Conservation (phyloP, 2,888 invertebrate species). For the Drosophila barbarae region DNA sequence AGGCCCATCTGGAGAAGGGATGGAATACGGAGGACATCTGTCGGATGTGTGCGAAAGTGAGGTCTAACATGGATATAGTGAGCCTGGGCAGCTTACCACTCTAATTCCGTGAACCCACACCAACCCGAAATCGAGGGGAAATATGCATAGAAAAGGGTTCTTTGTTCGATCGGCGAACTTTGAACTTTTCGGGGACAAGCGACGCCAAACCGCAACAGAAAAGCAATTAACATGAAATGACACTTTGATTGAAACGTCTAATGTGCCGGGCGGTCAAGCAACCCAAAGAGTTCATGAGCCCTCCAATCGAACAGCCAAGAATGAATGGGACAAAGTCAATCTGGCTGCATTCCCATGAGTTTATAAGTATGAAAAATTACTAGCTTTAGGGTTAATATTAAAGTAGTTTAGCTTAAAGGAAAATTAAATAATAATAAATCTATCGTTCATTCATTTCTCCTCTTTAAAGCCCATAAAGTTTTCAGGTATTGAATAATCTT, state of each 20-base stretch:
- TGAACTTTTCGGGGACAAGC: slow-evolving; percentile 39
- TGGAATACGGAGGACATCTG: slow-evolving; percentile 34
- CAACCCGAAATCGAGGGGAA: slow-evolving; percentile 31
- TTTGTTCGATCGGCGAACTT: slow-evolving; percentile 40
- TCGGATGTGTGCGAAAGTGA: slow-evolving; percentile 62
- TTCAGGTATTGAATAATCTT: neutral
- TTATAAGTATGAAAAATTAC: neutral
- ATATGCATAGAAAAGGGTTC: slow-evolving; percentile 23
- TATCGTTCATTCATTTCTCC: neutral
- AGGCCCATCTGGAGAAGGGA: slow-evolving; percentile 23
- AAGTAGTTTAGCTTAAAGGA: neutral
- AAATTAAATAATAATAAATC: neutral
- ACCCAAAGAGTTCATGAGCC: slow-evolving; percentile 19
- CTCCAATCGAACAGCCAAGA: slow-evolving; percentile 1
- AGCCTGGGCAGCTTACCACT: slow-evolving; percentile 42
- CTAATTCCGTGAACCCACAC: slow-evolving; percentile 21
- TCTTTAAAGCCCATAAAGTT: neutral
- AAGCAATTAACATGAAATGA: slow-evolving; percentile 49
- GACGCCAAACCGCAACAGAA: slow-evolving; percentile 40
- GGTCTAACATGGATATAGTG: slow-evolving; percentile 35
- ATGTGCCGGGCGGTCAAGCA: slow-evolving; percentile 31
- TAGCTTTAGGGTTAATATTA: too few relatives aligned
- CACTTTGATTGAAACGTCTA: slow-evolving; percentile 49
- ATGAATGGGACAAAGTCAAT: slow-evolving; percentile 9
- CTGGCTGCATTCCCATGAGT: slow-evolving; percentile 4